Base-by-base conservation (phyloP, 2,888 invertebrate genomes). In the Trachelus stipa region DNA sequence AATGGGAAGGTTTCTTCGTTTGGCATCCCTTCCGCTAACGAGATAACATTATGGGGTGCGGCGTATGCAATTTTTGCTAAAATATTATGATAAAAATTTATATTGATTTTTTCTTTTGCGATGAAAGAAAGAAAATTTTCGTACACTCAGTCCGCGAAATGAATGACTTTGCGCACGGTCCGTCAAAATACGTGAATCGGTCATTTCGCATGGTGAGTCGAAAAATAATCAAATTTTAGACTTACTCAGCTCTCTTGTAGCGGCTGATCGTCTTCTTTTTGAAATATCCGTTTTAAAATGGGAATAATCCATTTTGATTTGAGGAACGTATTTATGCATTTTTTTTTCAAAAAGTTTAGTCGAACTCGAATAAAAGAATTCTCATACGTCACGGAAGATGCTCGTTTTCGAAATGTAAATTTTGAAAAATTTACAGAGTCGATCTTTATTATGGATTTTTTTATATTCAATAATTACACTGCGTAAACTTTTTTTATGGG, bases 1-100 rank as follows among this genome's bases (percentile, higher is more conserved):
- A 95, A 95, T 0, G 96, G 96, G 87, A 96, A 96, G 30, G 95
- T 94, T 12, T 92, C 92, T 81, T 95, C 95, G 86, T 96, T 96
- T 11, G 96, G 96, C 93, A 96, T 94, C 0, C 96, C 96, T 83
- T 95, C 95, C 0, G 95, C 96, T 35, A 95, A 88, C 0, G 95
- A 95, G 23, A 95, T 93, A 80, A 93, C 91, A 73, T 90, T 92
- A 80, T 92, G 92, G 68, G 92, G 92, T 56, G 91, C 92, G 68
- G 91, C 91, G 81, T 93, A 93, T 78, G 92, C 92, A 30, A 92
- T 88, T 88, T 93, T 93, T 23, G 93, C 94, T 94, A 85, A 68
- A 89, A 35, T 12, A 3, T 35, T 12, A 35, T 3, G 35, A 35
- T 35, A 35, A 35, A 35, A 35, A 12, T 35, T 35, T 35, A 3